phyloP scores from a whole-genome alignment of 2,888 invertebrate genomes.

The Lithophane socia region DNA sequence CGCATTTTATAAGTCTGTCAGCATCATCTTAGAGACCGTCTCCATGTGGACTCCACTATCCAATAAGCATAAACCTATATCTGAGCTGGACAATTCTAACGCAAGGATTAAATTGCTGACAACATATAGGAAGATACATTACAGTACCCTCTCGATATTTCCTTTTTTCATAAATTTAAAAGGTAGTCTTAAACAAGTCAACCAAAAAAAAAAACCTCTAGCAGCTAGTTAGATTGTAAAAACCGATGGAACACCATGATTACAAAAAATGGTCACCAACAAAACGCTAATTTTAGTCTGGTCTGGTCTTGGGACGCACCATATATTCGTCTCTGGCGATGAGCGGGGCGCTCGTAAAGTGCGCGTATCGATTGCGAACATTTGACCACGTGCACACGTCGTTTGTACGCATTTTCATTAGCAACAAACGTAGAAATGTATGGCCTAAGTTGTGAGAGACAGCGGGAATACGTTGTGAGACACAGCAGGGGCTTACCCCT shows the following conservation, averaged over 20 bases:
- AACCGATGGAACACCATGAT: not conserved
- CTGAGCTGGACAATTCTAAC: not conserved
- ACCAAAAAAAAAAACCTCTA: not conserved
- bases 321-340: slow-evolving; percentile 45
- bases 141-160: not conserved
- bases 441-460: slow-evolving; percentile 34
- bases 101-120: not conserved
- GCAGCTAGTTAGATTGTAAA: not conserved
- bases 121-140: not conserved
- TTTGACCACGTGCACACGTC: slow-evolving; percentile 67
- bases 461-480: slow-evolving; percentile 35
- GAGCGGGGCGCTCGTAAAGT: slow-evolving; percentile 63
- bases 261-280: not conserved
- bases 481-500: slow-evolving; percentile 49
- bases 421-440: slow-evolving; percentile 63
- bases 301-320: slow-evolving; percentile 11
- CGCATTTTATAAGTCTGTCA: slow-evolving; percentile 26
- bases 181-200: too few relatives aligned
- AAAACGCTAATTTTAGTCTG: slow-evolving; percentile 1
- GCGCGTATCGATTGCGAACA: slow-evolving; percentile 68
- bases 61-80: slow-evolving; percentile 36
- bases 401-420: slow-evolving; percentile 75
- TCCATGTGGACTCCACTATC: too few relatives aligned
- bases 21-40: not conserved
- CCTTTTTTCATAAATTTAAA: not conserved